Base-by-base conservation (phyloP, 1,140 invertebrate genomes). In the Nylanderia fulva region DNA sequence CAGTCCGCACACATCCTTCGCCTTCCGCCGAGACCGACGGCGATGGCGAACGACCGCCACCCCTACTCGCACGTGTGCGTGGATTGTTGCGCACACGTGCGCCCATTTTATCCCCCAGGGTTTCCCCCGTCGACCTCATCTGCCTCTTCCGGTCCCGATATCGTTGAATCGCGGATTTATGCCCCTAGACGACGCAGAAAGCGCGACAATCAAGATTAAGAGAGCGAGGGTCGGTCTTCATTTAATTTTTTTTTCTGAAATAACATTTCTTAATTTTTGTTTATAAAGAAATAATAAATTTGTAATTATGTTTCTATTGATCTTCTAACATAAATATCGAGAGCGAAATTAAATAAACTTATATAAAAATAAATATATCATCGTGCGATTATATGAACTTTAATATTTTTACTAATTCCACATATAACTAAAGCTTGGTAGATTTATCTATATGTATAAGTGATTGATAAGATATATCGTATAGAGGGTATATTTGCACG, bases 31-130 rank as follows among this genome's bases (percentile, higher is more conserved):
- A 84, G 39, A 75, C 77, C 18, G 72, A 71, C 58, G 63, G 33
- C 71, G 52, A 75, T 2, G 52, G 27, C 58, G 54, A 42, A 42
- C 84, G 74, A 29, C 63, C 60, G 64, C 64, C 71, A 69, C 76
- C 56, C 58, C 24, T 64, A 58, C 77, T 75, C 88, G 89, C 89
- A 89, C 89, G 89, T 90, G 89, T 90, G 88, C 89, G 60, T 84
- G 71, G 86, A 88, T 90, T 86, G 89, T 90, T 86, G 89, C 84
- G 79, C 89, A 75, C 89, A 90, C 89, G 89, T 90, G 89, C 87
- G 88, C 54, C 58, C 68, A 84, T 90, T 90, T 84, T 87, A 64
- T 33, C 79, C 45, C 45, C 13, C 45, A 15, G 45, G 1, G 29
- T 33, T 3, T 18, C 66, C 11, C 69, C 58, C 24, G 13, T 68